These are phyloP conservation scores for Hephaestus fuliginosus DNA, from an alignment of 2,797 vertebrate species.

Conservation along the genomic window DNA sequence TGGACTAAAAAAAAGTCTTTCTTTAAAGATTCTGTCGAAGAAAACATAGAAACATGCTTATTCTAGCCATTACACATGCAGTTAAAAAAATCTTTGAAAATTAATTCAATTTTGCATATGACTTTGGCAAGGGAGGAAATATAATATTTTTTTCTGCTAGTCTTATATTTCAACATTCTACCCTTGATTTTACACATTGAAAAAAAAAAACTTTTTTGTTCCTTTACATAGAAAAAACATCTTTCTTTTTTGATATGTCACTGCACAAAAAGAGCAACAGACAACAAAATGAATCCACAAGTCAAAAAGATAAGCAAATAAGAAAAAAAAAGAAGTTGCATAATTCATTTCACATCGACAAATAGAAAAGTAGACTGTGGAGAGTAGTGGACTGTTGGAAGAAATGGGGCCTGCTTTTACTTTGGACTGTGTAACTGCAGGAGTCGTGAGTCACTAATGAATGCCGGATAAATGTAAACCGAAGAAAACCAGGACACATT, in stretches of 20 bases:
- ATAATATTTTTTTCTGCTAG: slow-evolving; percentile 68
- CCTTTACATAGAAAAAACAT: slow-evolving; percentile 75
- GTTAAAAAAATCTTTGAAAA: slow-evolving; percentile 72
- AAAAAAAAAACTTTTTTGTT: slow-evolving; percentile 66
- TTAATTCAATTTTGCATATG: slow-evolving; percentile 81
- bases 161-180: slow-evolving; percentile 68
- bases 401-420: slow-evolving; percentile 30
- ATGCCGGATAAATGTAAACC: slow-evolving; percentile 57
- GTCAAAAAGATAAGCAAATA: slow-evolving; percentile 76
- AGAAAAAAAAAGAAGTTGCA: slow-evolving; percentile 70
- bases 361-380: slow-evolving; percentile 71
- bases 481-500: slow-evolving; percentile 58
- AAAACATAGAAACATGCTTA: slow-evolving; percentile 85
- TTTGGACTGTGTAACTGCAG: slow-evolving; percentile 33
- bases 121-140: slow-evolving; percentile 85
- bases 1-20: slow-evolving; percentile 70
- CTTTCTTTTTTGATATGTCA: slow-evolving; percentile 78
- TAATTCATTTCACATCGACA: slow-evolving; percentile 82
- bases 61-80: slow-evolving; percentile 85
- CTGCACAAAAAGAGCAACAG: slow-evolving; percentile 84
- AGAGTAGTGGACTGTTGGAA: slow-evolving; percentile 74
- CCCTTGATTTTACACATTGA: slow-evolving; percentile 76
- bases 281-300: slow-evolving; percentile 81
- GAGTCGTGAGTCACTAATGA: slow-evolving; percentile 43
- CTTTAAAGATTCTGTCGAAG: slow-evolving; percentile 69